Evolutionary conservation across 1,140 invertebrate species (phyloP).

Genomic region (Linepithema humile): DNA sequence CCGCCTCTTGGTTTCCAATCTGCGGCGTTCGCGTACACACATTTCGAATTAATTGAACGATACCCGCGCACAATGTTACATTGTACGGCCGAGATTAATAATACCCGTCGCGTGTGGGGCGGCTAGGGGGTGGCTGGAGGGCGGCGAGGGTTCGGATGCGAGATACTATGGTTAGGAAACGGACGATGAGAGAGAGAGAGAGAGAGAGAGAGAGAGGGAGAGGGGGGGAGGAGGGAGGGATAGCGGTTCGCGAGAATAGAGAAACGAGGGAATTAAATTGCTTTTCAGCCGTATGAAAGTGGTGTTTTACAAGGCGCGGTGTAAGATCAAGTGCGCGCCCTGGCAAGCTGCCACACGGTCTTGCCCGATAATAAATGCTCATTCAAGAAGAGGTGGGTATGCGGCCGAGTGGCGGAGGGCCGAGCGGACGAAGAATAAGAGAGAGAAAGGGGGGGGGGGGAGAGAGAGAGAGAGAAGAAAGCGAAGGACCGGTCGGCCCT

Average conservation of each 20-base stretch:
- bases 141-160: constrained; percentile 2
- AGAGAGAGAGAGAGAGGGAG: constrained; percentile 41
- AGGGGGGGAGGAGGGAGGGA: constrained; percentile 39
- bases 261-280: constrained; percentile 75
- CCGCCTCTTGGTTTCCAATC: constrained; percentile 17
- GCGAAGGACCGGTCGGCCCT: constrained; percentile 72
- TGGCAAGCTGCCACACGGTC: constrained; percentile 72
- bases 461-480: constrained; percentile 11
- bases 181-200: constrained; percentile 21
- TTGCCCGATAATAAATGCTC: constrained; percentile 75
- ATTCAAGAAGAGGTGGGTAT: constrained; percentile 70
- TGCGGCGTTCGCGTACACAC: constrained; percentile 64
- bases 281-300: constrained; percentile 73
- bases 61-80: constrained; percentile 75
- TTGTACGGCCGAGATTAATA: constrained; percentile 75
- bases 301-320: constrained; percentile 73
- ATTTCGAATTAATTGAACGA: constrained; percentile 77
- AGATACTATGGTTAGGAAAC: constrained; percentile 6
- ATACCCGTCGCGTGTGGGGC: constrained; percentile 55
- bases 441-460: constrained; percentile 31
- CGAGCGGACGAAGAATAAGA: background rate
- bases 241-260: constrained; percentile 54
- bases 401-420: constrained; percentile 21
- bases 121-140: constrained; percentile 2
- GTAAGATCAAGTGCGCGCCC: constrained; percentile 75